Percentiles rank a stretch among this genome's conserved stretches.
phyloP scores from a whole-genome alignment of 1,140 invertebrate species.

The Dysdera silvatica region DNA sequence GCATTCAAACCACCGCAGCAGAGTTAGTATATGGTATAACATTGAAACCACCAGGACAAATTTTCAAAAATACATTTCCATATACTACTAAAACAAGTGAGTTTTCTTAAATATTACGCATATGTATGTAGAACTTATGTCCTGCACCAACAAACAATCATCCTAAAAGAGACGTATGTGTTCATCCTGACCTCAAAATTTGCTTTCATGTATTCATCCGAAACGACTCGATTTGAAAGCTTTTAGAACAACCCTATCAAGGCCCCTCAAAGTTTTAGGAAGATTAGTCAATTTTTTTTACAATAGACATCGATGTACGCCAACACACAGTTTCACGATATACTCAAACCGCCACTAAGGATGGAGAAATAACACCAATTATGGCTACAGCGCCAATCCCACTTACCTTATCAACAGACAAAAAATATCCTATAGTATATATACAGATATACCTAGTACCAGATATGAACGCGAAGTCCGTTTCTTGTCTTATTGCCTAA shows the following conservation, averaged over 20 bases:
- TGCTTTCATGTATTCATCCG: constrained; percentile 8
- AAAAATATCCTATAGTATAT: too few species aligned
- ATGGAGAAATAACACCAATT: too few species aligned
- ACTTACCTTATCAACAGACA: too few species aligned
- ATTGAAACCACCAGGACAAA: constrained; percentile 32
- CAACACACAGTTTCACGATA: neutral
- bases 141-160: neutral
- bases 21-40: constrained; percentile 34
- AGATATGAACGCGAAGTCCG: too few species aligned
- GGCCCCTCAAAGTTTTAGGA: neutral
- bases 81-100: too few species aligned
- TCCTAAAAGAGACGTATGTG: neutral
- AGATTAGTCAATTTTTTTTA: neutral
- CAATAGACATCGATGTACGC: neutral
- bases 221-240: neutral
- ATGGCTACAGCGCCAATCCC: too few species aligned
- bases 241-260: neutral
- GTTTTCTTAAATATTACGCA: neutral
- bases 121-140: neutral
- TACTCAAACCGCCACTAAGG: neutral
- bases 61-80: neutral
- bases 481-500: too few species aligned
- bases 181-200: neutral
- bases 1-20: constrained; percentile 31
- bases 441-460: too few species aligned